Base-by-base conservation (phyloP, 2,888 invertebrate species). In the Orthonychiurus folsomi region DNA sequence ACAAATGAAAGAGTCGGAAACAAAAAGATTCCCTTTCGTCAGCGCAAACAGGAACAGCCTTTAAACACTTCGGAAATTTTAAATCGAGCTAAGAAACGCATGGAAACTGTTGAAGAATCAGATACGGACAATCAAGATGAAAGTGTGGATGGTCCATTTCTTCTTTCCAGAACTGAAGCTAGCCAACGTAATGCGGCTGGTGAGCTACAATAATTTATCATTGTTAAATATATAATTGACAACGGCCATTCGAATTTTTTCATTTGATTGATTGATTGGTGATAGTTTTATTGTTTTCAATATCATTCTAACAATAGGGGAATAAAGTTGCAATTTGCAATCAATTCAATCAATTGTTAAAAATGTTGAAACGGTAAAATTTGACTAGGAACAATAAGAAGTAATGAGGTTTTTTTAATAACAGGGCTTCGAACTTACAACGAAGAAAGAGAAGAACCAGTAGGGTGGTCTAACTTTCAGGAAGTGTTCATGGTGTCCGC, bases 401-500 rank as follows among this genome's bases (percentile, higher is more conserved):
- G n/a, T n/a, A n/a, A n/a, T n/a, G n/a, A n/a, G n/a, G n/a, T n/a
- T n/a, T n/a, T n/a, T n/a, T n/a, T n/a, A n/a, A n/a, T n/a, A n/a
- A n/a, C n/a, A n/a, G n/a, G n/a, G n/a, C n/a, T n/a, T n/a, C n/a
- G n/a, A n/a, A n/a, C n/a, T n/a, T n/a, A n/a, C n/a, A n/a, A n/a
- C n/a, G n/a, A n/a, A n/a, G n/a, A n/a, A n/a, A n/a, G n/a, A 5
- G 37, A 37, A n/a, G 52, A 52, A 21, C 20, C 75, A 62, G 69
- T 69, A 61, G 84, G 84, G 5, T 89, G 88, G 87, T 81, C 83
- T n/a, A 76, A 86, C 69, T 99, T 99, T 77, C 81, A 84, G 26
- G 86, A 89, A 75, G 86, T 96, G 12, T 97, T 97, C 76, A 85
- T 95, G 81, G 83, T 93, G n/a, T 95, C 95, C 9, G 88, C 93